Evolutionary conservation across 2,113 vertebrate genomes (phyloP).

Genomic region (Heterotis niloticus): DNA sequence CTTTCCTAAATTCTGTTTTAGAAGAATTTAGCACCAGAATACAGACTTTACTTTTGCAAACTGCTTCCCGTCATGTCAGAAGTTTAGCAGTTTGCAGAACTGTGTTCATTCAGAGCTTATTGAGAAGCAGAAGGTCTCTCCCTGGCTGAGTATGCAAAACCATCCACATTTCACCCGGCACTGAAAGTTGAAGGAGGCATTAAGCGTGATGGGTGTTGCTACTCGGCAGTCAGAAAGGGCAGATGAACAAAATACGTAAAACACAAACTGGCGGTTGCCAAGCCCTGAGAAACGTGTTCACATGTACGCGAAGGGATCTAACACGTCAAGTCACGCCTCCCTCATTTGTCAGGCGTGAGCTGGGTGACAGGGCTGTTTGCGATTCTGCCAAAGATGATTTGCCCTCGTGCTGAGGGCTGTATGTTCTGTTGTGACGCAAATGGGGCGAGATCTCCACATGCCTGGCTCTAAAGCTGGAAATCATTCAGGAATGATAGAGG

Average conservation of each 20-base stretch:
- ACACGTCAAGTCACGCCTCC: too few species aligned
- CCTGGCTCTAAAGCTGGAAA: not conserved
- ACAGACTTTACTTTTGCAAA: too few species aligned
- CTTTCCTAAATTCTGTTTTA: too few species aligned
- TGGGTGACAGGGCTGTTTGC: not conserved
- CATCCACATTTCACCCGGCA: not conserved
- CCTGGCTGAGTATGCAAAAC: not conserved
- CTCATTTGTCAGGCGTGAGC: not conserved
- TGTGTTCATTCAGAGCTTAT: not conserved
- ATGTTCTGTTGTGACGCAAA: not conserved
- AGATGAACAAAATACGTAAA: not conserved
- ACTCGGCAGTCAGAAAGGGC: not conserved
- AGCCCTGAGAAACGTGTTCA: too few species aligned
- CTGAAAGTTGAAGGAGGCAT: not conserved
- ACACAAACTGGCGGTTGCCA: not conserved
- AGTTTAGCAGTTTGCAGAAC: not conserved
- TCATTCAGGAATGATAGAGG: slow-evolving; percentile 11
- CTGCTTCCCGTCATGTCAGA: too few species aligned
- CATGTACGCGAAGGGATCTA: too few species aligned
- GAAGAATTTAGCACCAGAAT: too few species aligned
- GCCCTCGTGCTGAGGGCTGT: not conserved
- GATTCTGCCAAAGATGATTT: not conserved
- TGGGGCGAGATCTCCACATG: not conserved
- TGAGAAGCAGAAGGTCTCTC: not conserved
- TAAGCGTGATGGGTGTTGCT: too few species aligned